Conservation (phyloP, 1,140 invertebrate genomes). For the Parasteatoda tepidariorum region DNA sequence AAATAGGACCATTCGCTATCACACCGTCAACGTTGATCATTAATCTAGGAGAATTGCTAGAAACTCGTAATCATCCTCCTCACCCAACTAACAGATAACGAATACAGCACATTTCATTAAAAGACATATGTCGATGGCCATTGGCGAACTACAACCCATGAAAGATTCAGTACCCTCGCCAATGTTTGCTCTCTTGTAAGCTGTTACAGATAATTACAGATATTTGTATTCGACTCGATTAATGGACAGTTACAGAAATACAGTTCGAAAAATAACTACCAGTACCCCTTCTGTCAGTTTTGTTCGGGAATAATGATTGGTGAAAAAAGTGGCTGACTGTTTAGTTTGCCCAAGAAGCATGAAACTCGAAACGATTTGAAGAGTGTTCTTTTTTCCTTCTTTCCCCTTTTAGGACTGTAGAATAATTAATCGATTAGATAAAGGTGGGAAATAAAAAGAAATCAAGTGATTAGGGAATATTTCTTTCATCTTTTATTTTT, state of each 20-base stretch:
- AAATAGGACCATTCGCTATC: no score
- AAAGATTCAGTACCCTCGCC: slow-evolving; percentile 25
- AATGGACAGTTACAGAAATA: slow-evolving; percentile 52
- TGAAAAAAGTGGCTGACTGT: slow-evolving; percentile 10
- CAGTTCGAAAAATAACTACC: background rate
- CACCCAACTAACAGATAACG: slow-evolving; percentile 11
- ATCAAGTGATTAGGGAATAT: no score
- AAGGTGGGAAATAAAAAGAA: no score
- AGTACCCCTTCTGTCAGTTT: background rate
- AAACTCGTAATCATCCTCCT: background rate
- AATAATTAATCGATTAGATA: no score
- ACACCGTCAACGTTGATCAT: slow-evolving; percentile 15
- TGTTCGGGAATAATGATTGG: slow-evolving; percentile 35
- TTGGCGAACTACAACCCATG: background rate
- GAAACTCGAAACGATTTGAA: slow-evolving; percentile 9
- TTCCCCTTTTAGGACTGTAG: no score
- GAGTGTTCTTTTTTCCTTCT: no score
- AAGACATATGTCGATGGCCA: slow-evolving; percentile 17
- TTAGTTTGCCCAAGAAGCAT: slow-evolving; percentile 23
- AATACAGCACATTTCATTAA: slow-evolving; percentile 49
- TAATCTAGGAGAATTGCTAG: slow-evolving; percentile 16
- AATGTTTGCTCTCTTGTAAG: slow-evolving; percentile 54
- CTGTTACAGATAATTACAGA: slow-evolving; percentile 59
- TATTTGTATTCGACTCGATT: slow-evolving; percentile 48
- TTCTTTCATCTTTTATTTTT: no score